Percentiles rank a stretch among this genome's conserved stretches.
These are phyloP conservation scores for Drosophila melanosoma DNA, from an alignment of 2,888 invertebrate genomes.

Conservation along the genomic window DNA sequence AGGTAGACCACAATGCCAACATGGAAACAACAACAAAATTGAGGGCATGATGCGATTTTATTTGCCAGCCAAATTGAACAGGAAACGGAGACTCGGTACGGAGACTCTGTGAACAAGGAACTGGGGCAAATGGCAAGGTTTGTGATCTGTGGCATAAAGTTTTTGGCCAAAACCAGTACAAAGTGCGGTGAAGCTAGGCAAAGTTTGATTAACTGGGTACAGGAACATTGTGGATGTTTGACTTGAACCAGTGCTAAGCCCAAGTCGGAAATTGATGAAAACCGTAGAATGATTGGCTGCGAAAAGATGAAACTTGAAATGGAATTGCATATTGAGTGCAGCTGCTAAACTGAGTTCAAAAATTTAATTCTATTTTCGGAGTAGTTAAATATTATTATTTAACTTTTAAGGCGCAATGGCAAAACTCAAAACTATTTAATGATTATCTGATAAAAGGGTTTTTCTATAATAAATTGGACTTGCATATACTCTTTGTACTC, in stretches of 20 bases:
- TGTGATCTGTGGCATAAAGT: slow-evolving; percentile 27
- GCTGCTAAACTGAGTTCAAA: background rate
- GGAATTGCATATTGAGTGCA: slow-evolving; percentile 10
- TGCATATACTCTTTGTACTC: background rate
- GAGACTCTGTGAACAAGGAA: background rate
- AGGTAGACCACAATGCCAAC: no score
- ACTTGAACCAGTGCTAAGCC: background rate
- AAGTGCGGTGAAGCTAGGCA: slow-evolving; percentile 7
- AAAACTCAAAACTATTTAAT: background rate
- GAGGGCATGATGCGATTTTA: slow-evolving; percentile 25
- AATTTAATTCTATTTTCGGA: background rate
- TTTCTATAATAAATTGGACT: background rate
- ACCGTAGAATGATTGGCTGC: slow-evolving; percentile 8
- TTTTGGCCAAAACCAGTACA: slow-evolving; percentile 26
- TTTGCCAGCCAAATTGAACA: slow-evolving; percentile 16
- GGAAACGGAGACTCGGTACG: background rate
- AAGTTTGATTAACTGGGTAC: slow-evolving; percentile 50
- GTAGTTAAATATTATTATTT: background rate
- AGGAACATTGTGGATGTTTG: background rate
- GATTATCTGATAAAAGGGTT: background rate
- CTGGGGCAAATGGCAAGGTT: slow-evolving; percentile 28
- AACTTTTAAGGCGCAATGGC: background rate
- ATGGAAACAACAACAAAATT: background rate
- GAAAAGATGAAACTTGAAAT: background rate
- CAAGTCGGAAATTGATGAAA: slow-evolving; percentile 14